Conservation (phyloP, 2,797 vertebrate species). For the Agapornis canus region DNA sequence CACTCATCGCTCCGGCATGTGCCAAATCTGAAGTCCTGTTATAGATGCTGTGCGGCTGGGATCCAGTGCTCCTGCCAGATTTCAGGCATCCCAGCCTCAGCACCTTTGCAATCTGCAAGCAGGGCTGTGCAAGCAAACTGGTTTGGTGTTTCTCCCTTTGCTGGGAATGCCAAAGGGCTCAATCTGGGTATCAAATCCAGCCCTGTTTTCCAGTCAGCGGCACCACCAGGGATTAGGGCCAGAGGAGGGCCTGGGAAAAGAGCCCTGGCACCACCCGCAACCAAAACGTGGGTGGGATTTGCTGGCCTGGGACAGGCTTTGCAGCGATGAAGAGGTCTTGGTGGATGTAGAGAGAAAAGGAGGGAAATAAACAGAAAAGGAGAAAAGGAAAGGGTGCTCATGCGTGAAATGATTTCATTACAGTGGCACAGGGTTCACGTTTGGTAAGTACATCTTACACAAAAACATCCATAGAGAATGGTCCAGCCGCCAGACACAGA, state of each 20-base stretch:
- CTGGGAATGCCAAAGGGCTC: neutral
- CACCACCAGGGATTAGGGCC: accelerated
- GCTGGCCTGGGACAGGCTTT: slow-evolving; percentile 60
- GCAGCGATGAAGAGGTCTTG: slow-evolving; percentile 68
- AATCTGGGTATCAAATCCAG: neutral
- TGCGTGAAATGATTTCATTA: slow-evolving; percentile 86
- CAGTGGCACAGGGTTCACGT: accelerated
- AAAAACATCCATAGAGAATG: slow-evolving; percentile 54
- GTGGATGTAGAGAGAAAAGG: slow-evolving; percentile 67
- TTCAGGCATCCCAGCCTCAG: neutral
- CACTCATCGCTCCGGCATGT: accelerated
- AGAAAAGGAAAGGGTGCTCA: slow-evolving; percentile 66
- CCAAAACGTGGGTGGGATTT: slow-evolving; percentile 59
- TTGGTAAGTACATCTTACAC: neutral
- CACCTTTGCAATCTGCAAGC: neutral
- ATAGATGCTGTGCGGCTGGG: accelerated
- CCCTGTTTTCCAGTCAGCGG: neutral
- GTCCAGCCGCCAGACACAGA: slow-evolving; percentile 36
- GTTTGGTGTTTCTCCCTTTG: neutral
- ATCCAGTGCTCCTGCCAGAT: neutral
- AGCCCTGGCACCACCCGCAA: neutral
- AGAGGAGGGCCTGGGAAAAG: neutral
- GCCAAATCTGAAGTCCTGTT: neutral
- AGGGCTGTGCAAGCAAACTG: neutral
- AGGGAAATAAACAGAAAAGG: neutral